A percentile compares a stretch with the other conserved stretches of the same genome.
Evolutionary conservation across 2,113 vertebrate species (phyloP).

Genomic region (Copsychus sechellarum): DNA sequence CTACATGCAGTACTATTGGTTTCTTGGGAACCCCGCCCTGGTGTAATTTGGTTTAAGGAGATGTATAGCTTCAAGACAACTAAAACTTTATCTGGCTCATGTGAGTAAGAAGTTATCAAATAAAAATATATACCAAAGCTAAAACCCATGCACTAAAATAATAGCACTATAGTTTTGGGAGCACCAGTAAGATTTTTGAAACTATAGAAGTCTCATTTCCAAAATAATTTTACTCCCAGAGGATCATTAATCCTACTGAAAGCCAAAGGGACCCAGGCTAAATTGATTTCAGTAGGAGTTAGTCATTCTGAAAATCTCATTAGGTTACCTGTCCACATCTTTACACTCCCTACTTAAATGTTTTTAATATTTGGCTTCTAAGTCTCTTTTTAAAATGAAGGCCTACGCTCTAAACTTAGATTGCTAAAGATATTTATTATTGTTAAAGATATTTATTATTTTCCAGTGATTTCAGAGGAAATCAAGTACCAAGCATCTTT

Average conservation of each 20-base stretch:
- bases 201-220: not conserved
- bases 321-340: conserved; percentile 25
- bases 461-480: not conserved
- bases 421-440: conserved; percentile 10
- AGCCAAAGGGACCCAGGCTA: not conserved
- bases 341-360: conserved; percentile 2
- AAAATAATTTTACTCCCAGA: not conserved
- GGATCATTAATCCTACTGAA: conserved; percentile 10
- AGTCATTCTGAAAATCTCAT: conserved; percentile 54
- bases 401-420: not conserved
- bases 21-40: not conserved
- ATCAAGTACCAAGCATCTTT: not conserved
- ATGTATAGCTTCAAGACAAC: not conserved
- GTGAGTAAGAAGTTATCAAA: not conserved
- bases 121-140: not conserved
- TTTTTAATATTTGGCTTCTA: not conserved
- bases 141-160: not conserved
- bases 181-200: not conserved
- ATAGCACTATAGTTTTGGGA: not conserved
- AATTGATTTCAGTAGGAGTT: conserved; percentile 23
- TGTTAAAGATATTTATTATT: conserved; percentile 10
- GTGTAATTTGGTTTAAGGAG: not conserved
- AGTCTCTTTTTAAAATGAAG: not conserved
- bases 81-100: not conserved
- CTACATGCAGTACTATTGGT: not conserved